A percentile compares a stretch with the other conserved stretches of the same genome.
Evolutionary conservation across 2,888 invertebrate species (phyloP).

Genomic region (Oxyteleia sp.): DNA sequence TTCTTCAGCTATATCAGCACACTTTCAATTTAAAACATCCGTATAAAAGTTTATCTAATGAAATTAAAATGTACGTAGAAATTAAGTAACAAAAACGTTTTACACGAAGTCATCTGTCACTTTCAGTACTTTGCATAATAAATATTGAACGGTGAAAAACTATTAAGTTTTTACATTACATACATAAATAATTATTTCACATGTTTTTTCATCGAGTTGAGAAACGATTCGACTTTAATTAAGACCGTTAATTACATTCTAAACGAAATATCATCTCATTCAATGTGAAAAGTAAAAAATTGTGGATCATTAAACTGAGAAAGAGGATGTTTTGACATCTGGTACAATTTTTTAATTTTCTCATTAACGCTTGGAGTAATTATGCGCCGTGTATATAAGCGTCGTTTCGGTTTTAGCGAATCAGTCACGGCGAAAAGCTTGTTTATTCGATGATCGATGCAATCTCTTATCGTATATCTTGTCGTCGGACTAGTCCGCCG

Average conservation of each 20-base stretch:
- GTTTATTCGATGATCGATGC: slow-evolving; percentile 82
- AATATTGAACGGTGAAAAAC: too few relatives aligned
- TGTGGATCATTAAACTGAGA: slow-evolving; percentile 39
- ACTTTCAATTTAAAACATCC: too few relatives aligned
- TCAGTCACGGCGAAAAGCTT: slow-evolving; percentile 75
- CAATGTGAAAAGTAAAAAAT: slow-evolving; percentile 33
- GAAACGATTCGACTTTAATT: slow-evolving; percentile 21
- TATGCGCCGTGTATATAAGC: slow-evolving; percentile 59
- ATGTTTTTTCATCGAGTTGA: background rate
- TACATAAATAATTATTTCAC: too few relatives aligned
- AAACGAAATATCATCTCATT: slow-evolving; percentile 27
- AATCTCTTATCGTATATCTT: slow-evolving; percentile 80
- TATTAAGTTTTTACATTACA: too few relatives aligned
- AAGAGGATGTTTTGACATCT: slow-evolving; percentile 65
- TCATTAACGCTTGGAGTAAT: slow-evolving; percentile 66
- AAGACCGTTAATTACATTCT: slow-evolving; percentile 32
- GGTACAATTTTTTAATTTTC: slow-evolving; percentile 58
- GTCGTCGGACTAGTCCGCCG: slow-evolving; percentile 75
- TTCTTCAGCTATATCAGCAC: too few relatives aligned
- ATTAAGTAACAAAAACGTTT: too few relatives aligned
- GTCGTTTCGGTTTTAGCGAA: slow-evolving; percentile 59
- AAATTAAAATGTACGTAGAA: too few relatives aligned
- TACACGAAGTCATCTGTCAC: too few relatives aligned
- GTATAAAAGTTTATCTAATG: too few relatives aligned
- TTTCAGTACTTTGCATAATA: too few relatives aligned